Conservation (phyloP, 2,797 vertebrate species). For the Hozukius guyotensis region DNA sequence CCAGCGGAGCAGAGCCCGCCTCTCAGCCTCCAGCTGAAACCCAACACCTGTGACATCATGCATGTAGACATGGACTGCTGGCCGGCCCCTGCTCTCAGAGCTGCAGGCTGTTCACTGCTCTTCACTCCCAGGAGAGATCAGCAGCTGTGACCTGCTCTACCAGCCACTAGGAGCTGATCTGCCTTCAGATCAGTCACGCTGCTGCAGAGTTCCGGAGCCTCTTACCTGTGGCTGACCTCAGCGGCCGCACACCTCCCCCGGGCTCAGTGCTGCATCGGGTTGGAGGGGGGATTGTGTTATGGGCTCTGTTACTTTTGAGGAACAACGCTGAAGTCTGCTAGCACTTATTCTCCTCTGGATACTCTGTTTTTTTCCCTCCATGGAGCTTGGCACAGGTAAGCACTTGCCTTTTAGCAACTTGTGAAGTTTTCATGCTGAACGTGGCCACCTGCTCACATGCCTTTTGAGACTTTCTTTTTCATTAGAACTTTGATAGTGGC, state of each 20-base stretch:
- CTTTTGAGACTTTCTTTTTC: not conserved
- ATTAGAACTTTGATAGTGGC: not conserved
- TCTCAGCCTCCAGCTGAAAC: slow-evolving; percentile 68
- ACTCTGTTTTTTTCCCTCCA: slow-evolving; percentile 6
- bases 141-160: slow-evolving; percentile 1
- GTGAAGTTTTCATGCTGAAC: slow-evolving; percentile 8
- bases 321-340: not conserved
- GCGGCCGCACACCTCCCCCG: not conserved
- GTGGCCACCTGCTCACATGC: slow-evolving; percentile 12
- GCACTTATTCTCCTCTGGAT: slow-evolving; percentile 4
- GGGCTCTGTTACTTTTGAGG: slow-evolving; percentile 23
- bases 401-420: slow-evolving; percentile 12
- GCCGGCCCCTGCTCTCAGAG: slow-evolving; percentile 38
- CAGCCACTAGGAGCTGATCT: slow-evolving; percentile 11
- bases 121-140: slow-evolving; percentile 58
- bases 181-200: slow-evolving; percentile 31
- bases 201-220: slow-evolving; percentile 4
- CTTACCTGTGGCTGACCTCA: slow-evolving; percentile 43
- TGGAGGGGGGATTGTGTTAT: slow-evolving; percentile 4
- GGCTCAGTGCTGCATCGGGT: not conserved
- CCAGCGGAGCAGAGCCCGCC: slow-evolving; percentile 22
- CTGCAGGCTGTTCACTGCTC: not conserved
- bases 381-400: slow-evolving; percentile 69
- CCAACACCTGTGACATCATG: slow-evolving; percentile 79
- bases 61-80: slow-evolving; percentile 48